Conservation (phyloP, 2,113 vertebrate genomes). For the Cheilinus undulatus region DNA sequence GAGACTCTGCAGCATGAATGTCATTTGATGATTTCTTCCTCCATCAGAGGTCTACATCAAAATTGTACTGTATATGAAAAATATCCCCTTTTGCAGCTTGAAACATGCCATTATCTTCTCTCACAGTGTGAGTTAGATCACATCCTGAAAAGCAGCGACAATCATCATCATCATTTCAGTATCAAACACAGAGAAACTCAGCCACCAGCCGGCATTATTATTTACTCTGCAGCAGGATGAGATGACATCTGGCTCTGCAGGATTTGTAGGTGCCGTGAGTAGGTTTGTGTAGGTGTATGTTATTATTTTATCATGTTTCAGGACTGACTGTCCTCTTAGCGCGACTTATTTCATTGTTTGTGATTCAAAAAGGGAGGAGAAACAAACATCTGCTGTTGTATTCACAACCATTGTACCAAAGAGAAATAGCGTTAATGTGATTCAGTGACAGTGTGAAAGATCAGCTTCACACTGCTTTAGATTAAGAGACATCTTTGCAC, state of each 20-base stretch:
- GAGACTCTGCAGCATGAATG: too few relatives aligned
- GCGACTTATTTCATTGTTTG: background rate
- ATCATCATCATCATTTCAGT: conserved; percentile 15
- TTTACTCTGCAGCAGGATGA: background rate
- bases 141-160: too few relatives aligned
- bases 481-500: background rate
- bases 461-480: conserved; percentile 2
- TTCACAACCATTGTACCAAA: too few relatives aligned
- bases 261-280: conserved; percentile 1
- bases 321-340: conserved; percentile 6
- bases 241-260: conserved; percentile 15
- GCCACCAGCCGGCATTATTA: background rate
- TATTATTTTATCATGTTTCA: background rate
- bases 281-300: background rate
- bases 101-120: too few relatives aligned
- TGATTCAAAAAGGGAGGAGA: background rate
- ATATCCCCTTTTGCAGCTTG: too few relatives aligned
- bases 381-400: too few relatives aligned
- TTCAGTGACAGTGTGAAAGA: conserved; percentile 32
- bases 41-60: too few relatives aligned
- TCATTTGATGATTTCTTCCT: too few relatives aligned
- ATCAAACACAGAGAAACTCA: background rate
- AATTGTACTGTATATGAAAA: too few relatives aligned
- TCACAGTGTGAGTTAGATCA: too few relatives aligned
- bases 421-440: too few relatives aligned